These are phyloP conservation scores for Protobothrops mucrosquamatus DNA, from an alignment of 2,113 vertebrate species.

Conservation along the genomic window DNA sequence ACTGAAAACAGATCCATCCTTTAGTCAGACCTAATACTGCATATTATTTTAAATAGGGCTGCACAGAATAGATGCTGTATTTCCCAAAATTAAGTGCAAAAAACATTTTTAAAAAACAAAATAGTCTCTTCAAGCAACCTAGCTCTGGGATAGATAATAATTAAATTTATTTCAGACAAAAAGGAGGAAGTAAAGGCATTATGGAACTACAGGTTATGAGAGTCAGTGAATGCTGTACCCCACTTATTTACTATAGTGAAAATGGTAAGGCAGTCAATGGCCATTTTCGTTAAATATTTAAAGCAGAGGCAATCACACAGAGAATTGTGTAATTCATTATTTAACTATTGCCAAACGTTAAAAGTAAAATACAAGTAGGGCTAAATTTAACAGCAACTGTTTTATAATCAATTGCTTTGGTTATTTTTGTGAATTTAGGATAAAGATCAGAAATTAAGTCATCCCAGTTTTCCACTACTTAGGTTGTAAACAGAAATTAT, in stretches of 20 bases:
- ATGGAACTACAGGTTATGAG: neutral
- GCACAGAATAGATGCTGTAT: neutral
- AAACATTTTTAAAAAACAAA: slow-evolving; percentile 6
- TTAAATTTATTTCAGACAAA: neutral
- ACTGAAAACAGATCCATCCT: slow-evolving; percentile 52
- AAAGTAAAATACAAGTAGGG: neutral
- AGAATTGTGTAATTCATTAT: neutral
- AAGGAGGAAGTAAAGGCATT: neutral
- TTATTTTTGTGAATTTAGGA: neutral
- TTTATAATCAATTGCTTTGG: neutral
- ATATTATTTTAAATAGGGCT: slow-evolving; percentile 23
- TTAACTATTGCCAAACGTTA: neutral
- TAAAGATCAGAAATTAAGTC: neutral
- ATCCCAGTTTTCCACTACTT: neutral
- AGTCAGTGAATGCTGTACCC: neutral
- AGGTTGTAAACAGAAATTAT: neutral
- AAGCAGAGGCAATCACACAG: neutral
- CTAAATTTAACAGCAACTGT: neutral
- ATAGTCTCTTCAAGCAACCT: neutral
- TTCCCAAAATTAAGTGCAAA: slow-evolving; percentile 5
- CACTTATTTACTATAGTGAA: neutral
- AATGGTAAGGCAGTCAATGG: neutral
- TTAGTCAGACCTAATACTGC: slow-evolving; percentile 36
- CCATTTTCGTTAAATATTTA: neutral
- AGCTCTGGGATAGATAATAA: neutral